Evolutionary conservation across 2,888 invertebrate species (phyloP), one percentile per base, ranked within the genome.

Genomic region (Blastobasis adustella): DNA sequence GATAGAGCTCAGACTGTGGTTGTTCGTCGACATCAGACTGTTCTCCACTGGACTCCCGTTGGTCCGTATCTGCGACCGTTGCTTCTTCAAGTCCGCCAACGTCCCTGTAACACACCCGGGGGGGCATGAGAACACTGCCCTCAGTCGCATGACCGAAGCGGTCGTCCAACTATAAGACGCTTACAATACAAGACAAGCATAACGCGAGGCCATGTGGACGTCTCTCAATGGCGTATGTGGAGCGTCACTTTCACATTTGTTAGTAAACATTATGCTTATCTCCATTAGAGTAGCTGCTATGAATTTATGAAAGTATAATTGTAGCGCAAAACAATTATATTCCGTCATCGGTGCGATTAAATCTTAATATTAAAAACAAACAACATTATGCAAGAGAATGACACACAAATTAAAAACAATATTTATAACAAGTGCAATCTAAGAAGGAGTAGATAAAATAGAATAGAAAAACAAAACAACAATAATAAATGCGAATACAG

Each of bases 11-110:
- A 89, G 56, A 53, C 85, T 85, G 61, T 85, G 86, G 53, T 80
- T 85, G 65, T 82, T 83, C 4, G 83, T 82, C 0, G 88, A 82
- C 5, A 65, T 86, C 52, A 68, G 70, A 68, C 82, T 84, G 56
- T 71, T 86, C 60, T 89, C 89, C 4, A 86, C 84, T 0, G 90
- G 90, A 58, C 89, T 90, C 52, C 91, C 92, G 71, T 92, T 93
- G 4, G 85, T 90, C 65, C 96, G 90, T 65, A 94, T 95, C 69
- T 95, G 95, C 58, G 96, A 92, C 59, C 98, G 91, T 75, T 97
- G 96, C 79, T 97, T 97, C 88, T 98, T 98, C 78, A 98, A 89
- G 82, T 98, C 97, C 50, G 97, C 94, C 65, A 98, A 90, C 49
- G 97, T 97, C 65, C 94, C 92, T 89, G 83, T 47, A 86, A 87